Conservation (phyloP, 2,797 vertebrate genomes). For the Otolemur crassicaudatus region DNA sequence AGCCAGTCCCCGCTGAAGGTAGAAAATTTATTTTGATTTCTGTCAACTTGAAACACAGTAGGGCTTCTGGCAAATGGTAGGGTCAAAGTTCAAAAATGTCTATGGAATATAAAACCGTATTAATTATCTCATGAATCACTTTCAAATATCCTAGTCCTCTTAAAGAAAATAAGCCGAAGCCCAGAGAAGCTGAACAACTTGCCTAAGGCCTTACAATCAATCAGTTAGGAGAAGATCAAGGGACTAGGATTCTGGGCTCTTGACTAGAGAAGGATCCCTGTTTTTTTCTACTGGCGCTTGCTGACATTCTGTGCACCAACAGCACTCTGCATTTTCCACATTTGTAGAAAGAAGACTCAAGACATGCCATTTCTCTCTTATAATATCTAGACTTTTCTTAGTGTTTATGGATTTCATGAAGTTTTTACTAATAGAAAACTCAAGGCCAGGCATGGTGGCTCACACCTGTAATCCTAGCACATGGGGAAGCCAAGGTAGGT, state of each 20-base stretch:
- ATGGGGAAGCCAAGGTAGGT: too few species aligned
- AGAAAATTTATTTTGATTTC: slow-evolving; percentile 7
- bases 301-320: background rate
- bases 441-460: background rate
- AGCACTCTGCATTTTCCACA: background rate
- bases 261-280: background rate
- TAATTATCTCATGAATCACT: background rate
- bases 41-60: background rate
- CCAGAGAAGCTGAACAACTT: background rate
- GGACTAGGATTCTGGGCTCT: fast-evolving
- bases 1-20: background rate
- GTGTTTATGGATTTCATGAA: background rate
- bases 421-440: background rate
- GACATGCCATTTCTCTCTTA: background rate
- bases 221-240: background rate
- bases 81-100: background rate
- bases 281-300: background rate
- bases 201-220: background rate
- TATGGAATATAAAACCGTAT: background rate
- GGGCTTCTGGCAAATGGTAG: background rate
- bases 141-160: slow-evolving; percentile 7
- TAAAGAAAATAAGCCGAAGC: background rate
- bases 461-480: too few species aligned
- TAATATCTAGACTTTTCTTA: background rate
- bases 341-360: background rate